phyloP scores from a whole-genome alignment of 2,797 vertebrate genomes.

The Natrix natrix region DNA sequence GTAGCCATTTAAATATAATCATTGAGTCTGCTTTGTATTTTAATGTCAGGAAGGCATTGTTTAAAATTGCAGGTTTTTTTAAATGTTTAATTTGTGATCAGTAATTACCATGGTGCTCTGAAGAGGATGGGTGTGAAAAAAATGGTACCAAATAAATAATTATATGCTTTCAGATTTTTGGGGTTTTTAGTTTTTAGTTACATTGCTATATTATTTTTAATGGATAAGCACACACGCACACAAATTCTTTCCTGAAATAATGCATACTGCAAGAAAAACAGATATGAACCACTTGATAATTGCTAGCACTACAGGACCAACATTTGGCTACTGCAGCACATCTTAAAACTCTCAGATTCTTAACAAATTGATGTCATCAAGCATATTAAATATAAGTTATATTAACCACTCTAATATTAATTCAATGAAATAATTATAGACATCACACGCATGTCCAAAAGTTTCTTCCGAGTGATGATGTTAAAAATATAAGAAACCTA shows the following conservation, averaged over 20 bases:
- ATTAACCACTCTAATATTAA: slow-evolving; percentile 17
- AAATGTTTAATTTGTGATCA: neutral
- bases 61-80: neutral
- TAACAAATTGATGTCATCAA: slow-evolving; percentile 45
- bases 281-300: slow-evolving; percentile 27
- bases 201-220: neutral
- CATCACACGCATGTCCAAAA: slow-evolving; percentile 20
- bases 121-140: no score
- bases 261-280: neutral
- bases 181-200: neutral
- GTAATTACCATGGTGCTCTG: neutral
- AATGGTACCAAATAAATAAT: neutral
- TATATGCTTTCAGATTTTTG: neutral
- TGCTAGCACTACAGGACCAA: slow-evolving; percentile 27
- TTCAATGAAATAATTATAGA: slow-evolving; percentile 41
- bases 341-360: slow-evolving; percentile 31
- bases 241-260: neutral
- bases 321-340: slow-evolving; percentile 13
- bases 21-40: neutral
- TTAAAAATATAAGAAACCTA: neutral
- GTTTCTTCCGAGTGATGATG: slow-evolving; percentile 27
- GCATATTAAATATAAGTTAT: slow-evolving; percentile 20
- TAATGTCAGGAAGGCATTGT: neutral
- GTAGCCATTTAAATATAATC: neutral
- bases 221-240: neutral